Percentiles rank a stretch among this genome's conserved stretches.
phyloP scores from a whole-genome alignment of 2,888 invertebrate species.

The Phortica okadai region DNA sequence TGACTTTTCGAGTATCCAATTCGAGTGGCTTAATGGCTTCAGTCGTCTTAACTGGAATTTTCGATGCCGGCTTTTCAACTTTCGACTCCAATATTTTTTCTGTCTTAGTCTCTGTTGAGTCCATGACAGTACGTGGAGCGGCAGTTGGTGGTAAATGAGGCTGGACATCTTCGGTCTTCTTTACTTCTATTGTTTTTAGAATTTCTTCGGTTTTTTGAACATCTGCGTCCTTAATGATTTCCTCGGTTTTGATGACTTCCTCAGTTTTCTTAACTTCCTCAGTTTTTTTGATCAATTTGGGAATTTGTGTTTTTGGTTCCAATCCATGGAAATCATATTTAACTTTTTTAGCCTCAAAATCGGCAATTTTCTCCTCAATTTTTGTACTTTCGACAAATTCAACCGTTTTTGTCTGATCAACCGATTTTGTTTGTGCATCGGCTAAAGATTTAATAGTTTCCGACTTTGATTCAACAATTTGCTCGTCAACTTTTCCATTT shows the following conservation, averaged over 20 bases:
- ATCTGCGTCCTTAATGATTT: conserved; percentile 32
- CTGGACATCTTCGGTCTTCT: conserved; percentile 25
- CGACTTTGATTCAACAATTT: conserved; percentile 14
- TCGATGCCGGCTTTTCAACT: conserved; percentile 54
- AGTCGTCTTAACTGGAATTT: conserved; percentile 57
- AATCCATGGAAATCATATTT: conserved; percentile 65
- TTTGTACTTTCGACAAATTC: conserved; percentile 56
- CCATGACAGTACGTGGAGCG: conserved; percentile 55
- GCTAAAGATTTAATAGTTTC: conserved; percentile 57
- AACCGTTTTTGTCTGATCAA: conserved; percentile 49
- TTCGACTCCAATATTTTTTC: conserved; percentile 53
- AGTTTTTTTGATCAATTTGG: conserved; percentile 50
- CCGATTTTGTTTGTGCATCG: conserved; percentile 46
- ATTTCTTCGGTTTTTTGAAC: conserved; percentile 2
- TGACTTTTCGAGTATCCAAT: conserved; percentile 54
- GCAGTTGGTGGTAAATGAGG: conserved; percentile 52
- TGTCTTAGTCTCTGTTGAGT: conserved; percentile 36
- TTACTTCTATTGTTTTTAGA: conserved; percentile 16
- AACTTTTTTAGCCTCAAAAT: conserved; percentile 65
- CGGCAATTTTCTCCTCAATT: conserved; percentile 66
- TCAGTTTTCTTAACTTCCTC: conserved; percentile 45
- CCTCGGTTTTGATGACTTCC: conserved; percentile 43
- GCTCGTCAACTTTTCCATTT: conserved; percentile 48
- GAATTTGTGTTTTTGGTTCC: conserved; percentile 63
- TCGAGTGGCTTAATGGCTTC: conserved; percentile 46